These are phyloP conservation scores for Ibidorhyncha struthersii DNA, from an alignment of 2,113 vertebrate species.

Conservation along the genomic window DNA sequence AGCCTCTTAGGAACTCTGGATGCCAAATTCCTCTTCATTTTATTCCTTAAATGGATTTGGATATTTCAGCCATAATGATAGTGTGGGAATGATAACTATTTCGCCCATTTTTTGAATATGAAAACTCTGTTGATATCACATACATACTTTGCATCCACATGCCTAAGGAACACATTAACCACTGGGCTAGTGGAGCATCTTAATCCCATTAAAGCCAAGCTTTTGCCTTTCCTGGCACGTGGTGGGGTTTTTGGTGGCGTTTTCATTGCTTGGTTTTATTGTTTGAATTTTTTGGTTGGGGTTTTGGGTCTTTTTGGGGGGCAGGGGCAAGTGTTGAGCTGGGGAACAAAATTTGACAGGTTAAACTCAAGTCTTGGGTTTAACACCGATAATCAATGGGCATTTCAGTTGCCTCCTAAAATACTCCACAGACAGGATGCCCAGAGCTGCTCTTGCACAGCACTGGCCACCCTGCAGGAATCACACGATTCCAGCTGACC, in stretches of 20 bases:
- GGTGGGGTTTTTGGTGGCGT: background rate
- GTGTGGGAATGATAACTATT: slow-evolving; percentile 45
- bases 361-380: background rate
- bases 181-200: background rate
- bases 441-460: background rate
- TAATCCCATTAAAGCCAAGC: background rate
- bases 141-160: rapidly evolving
- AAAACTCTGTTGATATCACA: background rate
- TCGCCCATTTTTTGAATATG: background rate
- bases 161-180: background rate
- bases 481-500: background rate
- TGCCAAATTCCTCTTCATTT: background rate
- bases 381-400: background rate
- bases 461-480: background rate
- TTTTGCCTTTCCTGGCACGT: background rate
- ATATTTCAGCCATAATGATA: background rate
- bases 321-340: background rate
- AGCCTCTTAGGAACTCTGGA: background rate
- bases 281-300: too few relatives aligned
- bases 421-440: background rate
- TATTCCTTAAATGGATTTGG: slow-evolving; percentile 53
- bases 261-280: background rate
- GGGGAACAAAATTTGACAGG: background rate
- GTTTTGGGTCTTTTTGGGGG: background rate
- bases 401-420: background rate